Evolutionary conservation across 2,888 invertebrate genomes (phyloP).

Genomic region (Tenthredo scrophulariae): DNA sequence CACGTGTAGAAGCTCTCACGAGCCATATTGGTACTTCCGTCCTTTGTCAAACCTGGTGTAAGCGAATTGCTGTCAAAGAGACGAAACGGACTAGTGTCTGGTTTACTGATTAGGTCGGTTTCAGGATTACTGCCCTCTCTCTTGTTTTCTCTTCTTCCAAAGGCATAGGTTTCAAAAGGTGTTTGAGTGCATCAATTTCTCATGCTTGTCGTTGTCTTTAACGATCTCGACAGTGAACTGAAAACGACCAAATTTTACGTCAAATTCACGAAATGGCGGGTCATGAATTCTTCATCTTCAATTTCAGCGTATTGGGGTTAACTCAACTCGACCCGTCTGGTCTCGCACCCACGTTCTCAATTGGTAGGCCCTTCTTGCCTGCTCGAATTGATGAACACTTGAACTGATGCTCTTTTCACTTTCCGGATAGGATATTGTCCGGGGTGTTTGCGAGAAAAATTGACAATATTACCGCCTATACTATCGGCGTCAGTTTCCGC

Average conservation of each 20-base stretch:
- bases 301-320: neutral
- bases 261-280: neutral
- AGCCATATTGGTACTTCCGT: neutral
- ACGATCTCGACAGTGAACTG: neutral
- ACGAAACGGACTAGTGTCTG: neutral
- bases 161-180: neutral
- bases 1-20: neutral
- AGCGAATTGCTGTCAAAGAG: neutral
- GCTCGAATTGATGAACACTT: conserved; percentile 23
- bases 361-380: neutral
- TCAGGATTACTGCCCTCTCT: neutral
- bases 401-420: neutral
- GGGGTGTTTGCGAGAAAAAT: neutral
- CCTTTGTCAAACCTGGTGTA: neutral
- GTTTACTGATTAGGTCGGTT: neutral
- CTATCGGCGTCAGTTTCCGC: conserved; percentile 2
- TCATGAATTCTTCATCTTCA: neutral
- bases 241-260: neutral
- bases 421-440: conserved; percentile 1
- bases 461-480: conserved; percentile 19
- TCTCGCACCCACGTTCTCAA: neutral
- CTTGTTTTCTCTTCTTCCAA: neutral
- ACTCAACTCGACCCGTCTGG: neutral
- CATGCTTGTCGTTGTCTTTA: neutral
- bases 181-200: neutral